These are phyloP conservation scores for Homarus americanus DNA, from an alignment of 1,140 invertebrate species.

Conservation along the genomic window DNA sequence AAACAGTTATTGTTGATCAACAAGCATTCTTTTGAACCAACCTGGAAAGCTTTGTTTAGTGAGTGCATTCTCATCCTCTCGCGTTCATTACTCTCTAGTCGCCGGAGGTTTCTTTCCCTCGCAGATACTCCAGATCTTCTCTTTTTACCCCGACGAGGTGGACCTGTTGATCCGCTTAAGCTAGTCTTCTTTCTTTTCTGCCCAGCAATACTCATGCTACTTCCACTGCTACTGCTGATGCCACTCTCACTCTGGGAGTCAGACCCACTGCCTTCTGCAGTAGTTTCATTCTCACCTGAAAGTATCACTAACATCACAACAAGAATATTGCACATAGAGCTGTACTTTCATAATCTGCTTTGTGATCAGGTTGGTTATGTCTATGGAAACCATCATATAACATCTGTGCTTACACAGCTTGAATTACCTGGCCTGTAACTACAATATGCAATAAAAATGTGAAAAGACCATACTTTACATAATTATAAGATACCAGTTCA, in stretches of 20 bases:
- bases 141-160: slow-evolving; percentile 64
- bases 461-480: too few species aligned
- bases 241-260: slow-evolving; percentile 69
- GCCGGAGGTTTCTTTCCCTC: slow-evolving; percentile 87
- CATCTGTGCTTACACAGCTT: too few species aligned
- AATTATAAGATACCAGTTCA: too few species aligned
- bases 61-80: slow-evolving; percentile 93
- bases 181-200: slow-evolving; percentile 45
- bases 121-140: slow-evolving; percentile 86
- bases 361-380: too few species aligned
- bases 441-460: too few species aligned
- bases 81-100: slow-evolving; percentile 91
- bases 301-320: not conserved
- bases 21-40: slow-evolving; percentile 76
- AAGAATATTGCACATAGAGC: too few species aligned
- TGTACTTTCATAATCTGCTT: too few species aligned
- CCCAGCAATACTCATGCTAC: slow-evolving; percentile 47
- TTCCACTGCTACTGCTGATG: slow-evolving; percentile 60
- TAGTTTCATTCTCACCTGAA: slow-evolving; percentile 59
- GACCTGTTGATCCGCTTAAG: slow-evolving; percentile 24
- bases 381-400: too few species aligned
- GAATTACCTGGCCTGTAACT: too few species aligned
- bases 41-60: slow-evolving; percentile 92
- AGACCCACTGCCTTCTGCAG: slow-evolving; percentile 61
- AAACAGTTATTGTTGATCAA: too few species aligned